Evolutionary conservation across 1,140 invertebrate species (phyloP).

Genomic region (Amyelois transitella): DNA sequence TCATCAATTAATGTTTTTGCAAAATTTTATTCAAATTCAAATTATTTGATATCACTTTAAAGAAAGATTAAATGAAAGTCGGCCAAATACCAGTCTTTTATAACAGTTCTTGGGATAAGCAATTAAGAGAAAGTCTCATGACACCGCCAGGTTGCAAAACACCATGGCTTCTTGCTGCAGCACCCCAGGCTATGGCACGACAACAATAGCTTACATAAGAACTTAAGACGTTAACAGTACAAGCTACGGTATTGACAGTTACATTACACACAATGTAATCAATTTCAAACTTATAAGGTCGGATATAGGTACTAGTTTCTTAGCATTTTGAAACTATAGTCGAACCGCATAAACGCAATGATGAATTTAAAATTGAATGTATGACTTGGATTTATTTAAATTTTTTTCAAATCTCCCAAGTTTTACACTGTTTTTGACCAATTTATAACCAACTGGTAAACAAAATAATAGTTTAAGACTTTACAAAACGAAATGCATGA

Average conservation of each 20-base stretch:
- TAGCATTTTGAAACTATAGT: neutral
- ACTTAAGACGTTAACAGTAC: constrained; percentile 21
- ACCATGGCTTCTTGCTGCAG: constrained; percentile 13
- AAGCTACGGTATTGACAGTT: constrained; percentile 20
- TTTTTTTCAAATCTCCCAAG: too few relatives aligned
- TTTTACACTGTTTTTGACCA: too few relatives aligned
- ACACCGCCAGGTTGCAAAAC: constrained; percentile 1
- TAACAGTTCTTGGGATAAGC: neutral
- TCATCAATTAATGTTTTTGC: too few relatives aligned
- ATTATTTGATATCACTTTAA: neutral
- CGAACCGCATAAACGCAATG: too few relatives aligned
- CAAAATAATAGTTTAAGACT: neutral
- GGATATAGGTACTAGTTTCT: too few relatives aligned
- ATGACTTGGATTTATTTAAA: too few relatives aligned
- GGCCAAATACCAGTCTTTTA: neutral
- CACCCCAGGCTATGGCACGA: constrained; percentile 11
- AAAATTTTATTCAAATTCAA: too few relatives aligned
- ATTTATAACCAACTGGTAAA: too few relatives aligned
- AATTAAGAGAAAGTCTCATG: constrained; percentile 14
- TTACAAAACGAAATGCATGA: neutral
- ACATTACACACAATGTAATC: neutral
- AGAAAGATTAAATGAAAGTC: neutral
- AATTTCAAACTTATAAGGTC: neutral
- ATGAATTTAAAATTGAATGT: too few relatives aligned
- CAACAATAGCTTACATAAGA: constrained; percentile 38